Base-by-base conservation (phyloP, 2,888 invertebrate genomes). In the Apantesis nais region DNA sequence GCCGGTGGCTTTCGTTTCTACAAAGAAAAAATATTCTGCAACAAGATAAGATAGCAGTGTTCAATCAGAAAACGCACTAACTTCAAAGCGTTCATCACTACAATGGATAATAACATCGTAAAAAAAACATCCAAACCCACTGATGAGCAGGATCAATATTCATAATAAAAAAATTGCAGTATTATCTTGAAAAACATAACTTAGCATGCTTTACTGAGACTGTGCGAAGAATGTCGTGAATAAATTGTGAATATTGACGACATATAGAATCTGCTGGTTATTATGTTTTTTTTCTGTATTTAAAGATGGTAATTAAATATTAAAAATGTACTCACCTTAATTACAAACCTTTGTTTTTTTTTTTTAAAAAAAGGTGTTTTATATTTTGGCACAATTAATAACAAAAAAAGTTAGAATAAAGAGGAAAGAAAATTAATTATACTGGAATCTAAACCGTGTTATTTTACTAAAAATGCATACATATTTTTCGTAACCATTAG, bases 1-100 rank as follows among this genome's bases (percentile, higher is more conserved):
- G 77, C 79, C 8, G 83, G 76, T 3, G 76, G 80, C 0, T 81
- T 77, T 69, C 79, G 84, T 4, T 89, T 86, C 71, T 81, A 83
- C 55, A 86, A 82, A 74, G 78, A 83, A 11, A 81, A 80, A 65
- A 75, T 69, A 58, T 61, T 70, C 25, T 29, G 55, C 5, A 66
- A 67, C 1, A 65, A 69, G 14, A 64, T 48, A 29, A 48, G 78
- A n/a, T 74, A 74, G 71, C 73, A 72, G 25, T 76, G 73, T 39
- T 66, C 39, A 14, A 16, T 12, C 34, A 66, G 39, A 16, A 39
- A 11, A 16, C 58, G 41, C 14, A 66, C 58, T 9, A 58, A 58
- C 25, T 58, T 58, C 61, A 67, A 61, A 61, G 61, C 67, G 5
- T 37, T 55, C 39, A 41, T 67, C 14, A 67, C 61, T 12, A 67